Conservation (phyloP, 2,888 invertebrate genomes). For the Acrobasis consociella region DNA sequence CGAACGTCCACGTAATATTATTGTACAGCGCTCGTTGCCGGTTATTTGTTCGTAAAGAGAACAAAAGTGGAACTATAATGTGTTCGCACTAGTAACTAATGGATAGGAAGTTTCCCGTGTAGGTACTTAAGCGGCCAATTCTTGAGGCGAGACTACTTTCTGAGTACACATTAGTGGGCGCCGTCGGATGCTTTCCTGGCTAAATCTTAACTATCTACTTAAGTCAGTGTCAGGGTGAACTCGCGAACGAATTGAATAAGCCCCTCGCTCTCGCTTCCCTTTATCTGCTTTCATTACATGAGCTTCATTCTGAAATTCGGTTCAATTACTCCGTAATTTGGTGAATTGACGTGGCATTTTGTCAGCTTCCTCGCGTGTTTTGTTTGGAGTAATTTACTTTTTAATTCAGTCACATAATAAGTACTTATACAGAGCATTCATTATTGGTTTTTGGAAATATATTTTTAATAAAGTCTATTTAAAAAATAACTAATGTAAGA, state of each 20-base stretch:
- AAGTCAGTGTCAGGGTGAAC: slow-evolving; percentile 68
- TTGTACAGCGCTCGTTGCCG: slow-evolving; percentile 6
- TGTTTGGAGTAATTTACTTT: slow-evolving; percentile 48
- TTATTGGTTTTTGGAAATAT: neutral
- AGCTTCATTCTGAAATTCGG: slow-evolving; percentile 73
- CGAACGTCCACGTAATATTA: slow-evolving; percentile 18
- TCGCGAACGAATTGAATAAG: slow-evolving; percentile 71
- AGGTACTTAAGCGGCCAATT: slow-evolving; percentile 76
- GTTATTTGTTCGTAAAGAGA: slow-evolving; percentile 44
- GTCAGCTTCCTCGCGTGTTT: slow-evolving; percentile 66
- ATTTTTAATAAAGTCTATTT: neutral
- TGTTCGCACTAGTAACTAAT: slow-evolving; percentile 76
- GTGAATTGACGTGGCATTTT: slow-evolving; percentile 73
- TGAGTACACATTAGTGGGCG: slow-evolving; percentile 75
- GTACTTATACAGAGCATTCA: neutral
- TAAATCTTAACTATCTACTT: slow-evolving; percentile 79
- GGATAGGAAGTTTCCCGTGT: slow-evolving; percentile 71
- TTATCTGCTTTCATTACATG: slow-evolving; percentile 76
- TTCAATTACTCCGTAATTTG: slow-evolving; percentile 76
- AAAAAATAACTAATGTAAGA: neutral
- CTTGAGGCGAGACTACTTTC: slow-evolving; percentile 73
- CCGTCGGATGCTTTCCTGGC: slow-evolving; percentile 61
- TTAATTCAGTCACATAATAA: slow-evolving; percentile 28
- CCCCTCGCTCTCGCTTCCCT: slow-evolving; percentile 61
- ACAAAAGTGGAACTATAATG: slow-evolving; percentile 76